These are phyloP conservation scores for Oncopodura yosiiana DNA, from an alignment of 1,140 invertebrate genomes.

Conservation along the genomic window DNA sequence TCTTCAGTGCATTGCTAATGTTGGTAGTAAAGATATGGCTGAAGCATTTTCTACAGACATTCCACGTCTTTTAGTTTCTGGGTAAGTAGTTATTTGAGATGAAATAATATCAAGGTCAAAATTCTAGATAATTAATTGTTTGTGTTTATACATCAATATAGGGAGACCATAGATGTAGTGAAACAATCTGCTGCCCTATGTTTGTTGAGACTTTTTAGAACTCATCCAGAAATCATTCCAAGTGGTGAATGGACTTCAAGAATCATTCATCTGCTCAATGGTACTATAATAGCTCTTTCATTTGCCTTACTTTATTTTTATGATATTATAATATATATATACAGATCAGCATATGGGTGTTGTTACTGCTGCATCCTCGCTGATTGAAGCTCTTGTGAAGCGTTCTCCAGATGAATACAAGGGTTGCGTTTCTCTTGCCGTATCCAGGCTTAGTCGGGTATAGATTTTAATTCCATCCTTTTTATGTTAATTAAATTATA, in stretches of 20 bases:
- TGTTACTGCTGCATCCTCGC: conserved; percentile 93
- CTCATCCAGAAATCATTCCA: conserved; percentile 87
- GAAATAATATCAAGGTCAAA: too few relatives aligned
- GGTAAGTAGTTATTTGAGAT: conserved; percentile 51
- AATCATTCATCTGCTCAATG: conserved; percentile 97
- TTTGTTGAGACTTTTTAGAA: conserved; percentile 82
- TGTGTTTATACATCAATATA: conserved; percentile 37
- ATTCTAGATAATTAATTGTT: background rate
- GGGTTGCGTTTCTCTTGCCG: conserved; percentile 94
- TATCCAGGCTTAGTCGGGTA: conserved; percentile 88
- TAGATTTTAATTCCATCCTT: conserved; percentile 35
- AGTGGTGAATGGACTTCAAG: conserved; percentile 97
- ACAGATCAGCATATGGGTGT: conserved; percentile 99
- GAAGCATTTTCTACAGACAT: conserved; percentile 97
- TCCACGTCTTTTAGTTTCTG: conserved; percentile 93
- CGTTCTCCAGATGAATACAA: conserved; percentile 99
- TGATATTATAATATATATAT: too few relatives aligned
- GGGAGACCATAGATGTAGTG: conserved; percentile 98
- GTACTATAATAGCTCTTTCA: too few relatives aligned
- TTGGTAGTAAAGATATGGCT: conserved; percentile 98
- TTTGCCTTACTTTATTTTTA: too few relatives aligned
- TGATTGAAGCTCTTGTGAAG: conserved; percentile 97
- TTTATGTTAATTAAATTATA: conserved; percentile 34
- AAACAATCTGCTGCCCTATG: conserved; percentile 99
- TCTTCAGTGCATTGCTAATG: conserved; percentile 99